Evolutionary conservation across 2,888 invertebrate genomes (phyloP).

Genomic region (Drosophila recens): DNA sequence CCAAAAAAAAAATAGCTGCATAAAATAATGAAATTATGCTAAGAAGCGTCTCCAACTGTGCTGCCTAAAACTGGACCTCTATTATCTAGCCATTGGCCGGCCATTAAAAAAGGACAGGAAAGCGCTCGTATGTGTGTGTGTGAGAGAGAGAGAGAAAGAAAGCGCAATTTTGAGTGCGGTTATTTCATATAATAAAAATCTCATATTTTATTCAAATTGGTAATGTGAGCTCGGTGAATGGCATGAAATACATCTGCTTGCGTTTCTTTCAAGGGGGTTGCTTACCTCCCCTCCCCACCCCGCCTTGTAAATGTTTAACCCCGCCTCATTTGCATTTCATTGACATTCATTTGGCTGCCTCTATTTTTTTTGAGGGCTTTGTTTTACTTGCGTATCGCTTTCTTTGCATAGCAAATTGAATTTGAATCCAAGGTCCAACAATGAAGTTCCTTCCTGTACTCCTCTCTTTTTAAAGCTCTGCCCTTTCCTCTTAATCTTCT

Average conservation of each 20-base stretch:
- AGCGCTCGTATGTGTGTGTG: neutral
- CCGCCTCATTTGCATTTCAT: slow-evolving; percentile 59
- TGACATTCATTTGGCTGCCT: slow-evolving; percentile 61
- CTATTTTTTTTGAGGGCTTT: slow-evolving; percentile 23
- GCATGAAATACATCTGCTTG: slow-evolving; percentile 19
- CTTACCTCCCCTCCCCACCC: neutral
- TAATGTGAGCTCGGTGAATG: slow-evolving; percentile 72
- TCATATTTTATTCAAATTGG: slow-evolving; percentile 84
- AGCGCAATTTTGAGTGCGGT: neutral
- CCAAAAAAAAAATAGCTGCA: slow-evolving; percentile 38
- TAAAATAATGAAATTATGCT: slow-evolving; percentile 75
- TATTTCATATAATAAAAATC: slow-evolving; percentile 73
- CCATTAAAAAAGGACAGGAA: slow-evolving; percentile 53
- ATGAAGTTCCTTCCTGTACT: slow-evolving; percentile 1
- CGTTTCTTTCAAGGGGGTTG: neutral
- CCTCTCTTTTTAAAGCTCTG: neutral
- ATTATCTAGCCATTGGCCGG: slow-evolving; percentile 73
- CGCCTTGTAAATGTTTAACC: slow-evolving; percentile 1
- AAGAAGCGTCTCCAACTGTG: slow-evolving; percentile 44
- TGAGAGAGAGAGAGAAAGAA: neutral
- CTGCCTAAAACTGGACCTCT: slow-evolving; percentile 57
- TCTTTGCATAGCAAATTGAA: slow-evolving; percentile 73
- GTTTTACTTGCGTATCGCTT: slow-evolving; percentile 45
- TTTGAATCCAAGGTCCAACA: slow-evolving; percentile 58
- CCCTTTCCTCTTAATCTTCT: neutral